Evolutionary conservation across 2,113 vertebrate genomes (phyloP).

Genomic region (Puffinus mauretanicus): DNA sequence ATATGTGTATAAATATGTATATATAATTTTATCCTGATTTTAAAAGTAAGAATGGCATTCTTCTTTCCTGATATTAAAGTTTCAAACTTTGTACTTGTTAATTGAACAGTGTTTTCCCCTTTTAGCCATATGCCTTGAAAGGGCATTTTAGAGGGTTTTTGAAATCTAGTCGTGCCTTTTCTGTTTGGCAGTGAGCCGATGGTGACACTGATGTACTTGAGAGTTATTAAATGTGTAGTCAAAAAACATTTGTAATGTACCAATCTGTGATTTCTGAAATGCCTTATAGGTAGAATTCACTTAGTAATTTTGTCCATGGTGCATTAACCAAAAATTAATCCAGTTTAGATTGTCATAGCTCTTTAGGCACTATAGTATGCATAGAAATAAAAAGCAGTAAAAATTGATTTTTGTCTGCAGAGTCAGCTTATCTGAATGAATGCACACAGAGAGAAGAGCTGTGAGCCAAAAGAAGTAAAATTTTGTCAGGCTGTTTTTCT

Average conservation of each 20-base stretch:
- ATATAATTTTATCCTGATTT: background rate
- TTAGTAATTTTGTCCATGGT: background rate
- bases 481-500: background rate
- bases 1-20: fast-evolving
- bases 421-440: background rate
- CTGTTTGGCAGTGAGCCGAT: background rate
- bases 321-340: background rate
- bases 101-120: background rate
- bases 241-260: background rate
- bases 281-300: background rate
- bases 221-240: background rate
- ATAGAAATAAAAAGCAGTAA: background rate
- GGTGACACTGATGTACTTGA: background rate
- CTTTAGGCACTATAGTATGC: background rate
- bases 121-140: background rate
- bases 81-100: background rate
- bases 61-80: background rate
- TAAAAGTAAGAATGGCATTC: background rate
- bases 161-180: background rate
- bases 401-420: background rate
- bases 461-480: background rate
- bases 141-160: background rate
- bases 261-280: background rate
- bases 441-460: background rate
- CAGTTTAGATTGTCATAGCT: background rate